Conservation (phyloP, 53 echinoderm and acorn worm genomes). For the Astropecten irregularis region DNA sequence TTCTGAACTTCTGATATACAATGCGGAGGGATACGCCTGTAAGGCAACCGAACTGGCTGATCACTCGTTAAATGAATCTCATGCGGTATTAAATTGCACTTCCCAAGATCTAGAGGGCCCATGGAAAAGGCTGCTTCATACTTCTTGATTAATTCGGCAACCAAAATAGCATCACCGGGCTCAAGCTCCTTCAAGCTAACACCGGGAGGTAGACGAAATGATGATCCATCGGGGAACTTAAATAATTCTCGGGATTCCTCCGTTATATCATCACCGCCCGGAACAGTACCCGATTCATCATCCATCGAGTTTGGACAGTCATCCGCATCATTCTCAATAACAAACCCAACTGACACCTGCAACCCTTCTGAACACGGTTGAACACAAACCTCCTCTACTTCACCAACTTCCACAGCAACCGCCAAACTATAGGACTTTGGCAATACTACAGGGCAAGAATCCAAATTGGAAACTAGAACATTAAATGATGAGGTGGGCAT, state of each 20-base stretch:
- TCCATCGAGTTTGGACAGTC: background rate
- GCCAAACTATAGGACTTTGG: background rate
- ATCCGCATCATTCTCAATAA: background rate
- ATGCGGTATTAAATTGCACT: slow-evolving; percentile 14
- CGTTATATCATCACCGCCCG: background rate
- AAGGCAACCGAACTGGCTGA: slow-evolving; percentile 35
- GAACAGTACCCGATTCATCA: slow-evolving; percentile 4
- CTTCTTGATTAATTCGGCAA: slow-evolving; percentile 6
- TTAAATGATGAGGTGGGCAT: background rate
- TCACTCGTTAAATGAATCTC: background rate
- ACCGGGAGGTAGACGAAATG: slow-evolving; percentile 19
- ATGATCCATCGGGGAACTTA: background rate
- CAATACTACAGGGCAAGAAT: background rate
- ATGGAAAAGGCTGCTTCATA: slow-evolving; percentile 7
- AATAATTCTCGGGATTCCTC: background rate
- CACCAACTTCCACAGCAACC: background rate
- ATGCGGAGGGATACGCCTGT: slow-evolving; percentile 33
- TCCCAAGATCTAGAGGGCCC: slow-evolving; percentile 12
- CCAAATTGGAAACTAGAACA: background rate
- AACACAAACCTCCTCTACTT: background rate
- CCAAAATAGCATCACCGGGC: background rate
- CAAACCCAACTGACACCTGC: slow-evolving; percentile 3
- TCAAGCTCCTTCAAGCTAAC: slow-evolving; percentile 9
- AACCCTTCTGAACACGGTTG: background rate
- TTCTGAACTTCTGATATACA: slow-evolving; percentile 39